Evolutionary conservation across 2,888 invertebrate species (phyloP).

Genomic region (Exocentrus adspersus): DNA sequence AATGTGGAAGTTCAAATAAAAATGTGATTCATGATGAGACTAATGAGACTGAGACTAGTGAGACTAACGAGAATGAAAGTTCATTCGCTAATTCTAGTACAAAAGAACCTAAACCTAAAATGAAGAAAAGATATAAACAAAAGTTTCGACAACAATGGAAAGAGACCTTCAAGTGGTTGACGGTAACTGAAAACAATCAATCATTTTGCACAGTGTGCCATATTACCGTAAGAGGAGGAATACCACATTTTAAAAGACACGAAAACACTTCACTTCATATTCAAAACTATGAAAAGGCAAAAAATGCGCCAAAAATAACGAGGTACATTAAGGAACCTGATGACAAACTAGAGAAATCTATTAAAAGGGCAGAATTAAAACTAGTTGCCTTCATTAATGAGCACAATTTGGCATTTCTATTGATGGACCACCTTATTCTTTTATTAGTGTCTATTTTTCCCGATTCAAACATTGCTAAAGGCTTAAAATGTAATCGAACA

Average conservation of each 20-base stretch:
- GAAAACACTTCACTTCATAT: not conserved
- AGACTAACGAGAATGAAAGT: no score
- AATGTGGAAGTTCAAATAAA: no score
- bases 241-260: not conserved
- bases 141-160: not conserved
- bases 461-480: not conserved
- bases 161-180: not conserved
- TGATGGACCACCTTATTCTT: not conserved
- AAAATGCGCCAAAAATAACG: not conserved
- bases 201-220: not conserved
- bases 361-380: conserved; percentile 3
- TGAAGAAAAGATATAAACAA: not conserved
- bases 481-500: not conserved
- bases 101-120: not conserved
- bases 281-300: not conserved
- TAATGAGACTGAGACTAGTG: no score
- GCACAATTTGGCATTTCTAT: not conserved
- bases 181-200: not conserved
- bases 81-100: no score
- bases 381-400: not conserved
- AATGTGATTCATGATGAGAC: no score
- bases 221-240: not conserved
- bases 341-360: not conserved
- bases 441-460: not conserved
- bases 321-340: not conserved